Conservation (phyloP, 2,113 vertebrate genomes). For the Sclerurus mexicanus region DNA sequence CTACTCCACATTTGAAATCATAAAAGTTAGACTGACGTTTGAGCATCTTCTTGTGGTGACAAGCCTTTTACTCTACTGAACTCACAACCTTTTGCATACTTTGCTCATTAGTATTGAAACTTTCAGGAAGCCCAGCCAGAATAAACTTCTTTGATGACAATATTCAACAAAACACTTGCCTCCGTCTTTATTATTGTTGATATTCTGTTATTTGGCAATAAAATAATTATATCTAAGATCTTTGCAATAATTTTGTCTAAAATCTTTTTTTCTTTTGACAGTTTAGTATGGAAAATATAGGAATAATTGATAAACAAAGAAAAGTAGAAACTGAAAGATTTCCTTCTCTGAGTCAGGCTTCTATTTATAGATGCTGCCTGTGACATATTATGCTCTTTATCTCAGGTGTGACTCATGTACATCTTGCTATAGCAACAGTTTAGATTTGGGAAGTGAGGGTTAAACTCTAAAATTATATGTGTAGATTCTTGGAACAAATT, state of each 20-base stretch:
- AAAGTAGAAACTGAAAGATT: neutral
- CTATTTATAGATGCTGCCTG: neutral
- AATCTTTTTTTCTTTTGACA: neutral
- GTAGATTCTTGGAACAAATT: neutral
- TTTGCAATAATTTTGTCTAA: neutral
- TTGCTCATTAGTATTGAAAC: neutral
- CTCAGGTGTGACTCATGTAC: neutral
- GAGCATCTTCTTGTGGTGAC: neutral
- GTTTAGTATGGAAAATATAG: neutral
- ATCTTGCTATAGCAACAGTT: neutral
- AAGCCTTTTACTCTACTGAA: neutral
- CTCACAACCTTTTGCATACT: neutral
- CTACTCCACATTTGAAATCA: neutral
- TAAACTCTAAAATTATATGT: neutral
- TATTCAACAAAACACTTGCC: neutral
- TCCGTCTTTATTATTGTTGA: neutral
- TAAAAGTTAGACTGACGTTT: neutral
- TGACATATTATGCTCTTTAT: neutral
- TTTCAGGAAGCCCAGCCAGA: neutral
- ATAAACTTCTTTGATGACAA: neutral
- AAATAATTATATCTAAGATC: neutral
- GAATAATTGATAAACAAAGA: neutral
- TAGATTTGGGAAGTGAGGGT: neutral
- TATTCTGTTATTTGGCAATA: neutral
- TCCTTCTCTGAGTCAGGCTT: neutral